Base-by-base conservation (phyloP, 1,140 invertebrate genomes). In the Drosophila busckii region DNA sequence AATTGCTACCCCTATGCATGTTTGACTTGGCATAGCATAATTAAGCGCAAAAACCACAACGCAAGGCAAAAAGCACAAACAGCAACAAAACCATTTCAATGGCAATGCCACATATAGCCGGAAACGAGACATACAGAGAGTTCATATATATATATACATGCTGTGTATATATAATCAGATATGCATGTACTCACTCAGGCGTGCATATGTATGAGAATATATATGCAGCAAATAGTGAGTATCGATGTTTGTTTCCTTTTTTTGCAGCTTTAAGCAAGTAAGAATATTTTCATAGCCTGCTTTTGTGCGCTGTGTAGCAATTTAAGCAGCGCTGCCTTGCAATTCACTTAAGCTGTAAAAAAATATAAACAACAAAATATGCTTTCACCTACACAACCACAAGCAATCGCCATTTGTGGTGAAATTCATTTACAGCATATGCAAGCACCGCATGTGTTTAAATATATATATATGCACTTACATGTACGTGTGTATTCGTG, bases 1-100 rank as follows among this genome's bases (percentile, higher is more conserved):
- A n/a, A n/a, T n/a, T n/a, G n/a, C n/a, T n/a, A n/a, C n/a, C n/a
- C n/a, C n/a, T n/a, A n/a, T n/a, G n/a, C n/a, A n/a, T n/a, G n/a
- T n/a, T n/a, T n/a, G n/a, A n/a, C n/a, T n/a, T n/a, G n/a, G n/a
- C n/a, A n/a, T n/a, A n/a, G 50, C 56, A 76, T 76, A 76, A 76
- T 80, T 76, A 76, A 76, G 73, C 61, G 42, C 35, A 35, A 35
- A 55, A 53, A 50, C 66, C 67, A 55, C 61, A 71, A 38, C 44
- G 49, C 37, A 37, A 56, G 26, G 26, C 49, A 38, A 15, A 25
- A 45, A 54, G 16, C 41, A 25, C 32, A 31, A 56, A 25, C 10
- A 5, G 10, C 50, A 65, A 58, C 52, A 42, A 16, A 37, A 26
- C 31, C 41, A 58, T 69, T 69, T 50, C 50, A 63, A 41, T 35